Evolutionary conservation across 2,113 vertebrate genomes (phyloP).

Genomic region (Mormyrus lacerda): DNA sequence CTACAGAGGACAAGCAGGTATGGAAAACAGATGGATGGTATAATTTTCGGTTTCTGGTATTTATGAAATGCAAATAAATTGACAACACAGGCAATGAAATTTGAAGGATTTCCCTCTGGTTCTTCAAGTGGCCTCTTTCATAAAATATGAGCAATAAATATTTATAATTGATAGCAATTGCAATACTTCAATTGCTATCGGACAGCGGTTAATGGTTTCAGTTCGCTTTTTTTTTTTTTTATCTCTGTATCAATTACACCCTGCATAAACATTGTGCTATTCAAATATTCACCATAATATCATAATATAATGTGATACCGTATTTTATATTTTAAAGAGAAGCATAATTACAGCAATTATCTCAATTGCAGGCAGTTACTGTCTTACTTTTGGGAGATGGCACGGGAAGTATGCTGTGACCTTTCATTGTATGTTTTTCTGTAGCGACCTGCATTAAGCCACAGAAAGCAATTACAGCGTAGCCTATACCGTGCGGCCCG

Average conservation of each 20-base stretch:
- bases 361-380: neutral
- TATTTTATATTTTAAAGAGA: neutral
- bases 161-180: neutral
- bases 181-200: neutral
- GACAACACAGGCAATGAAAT: neutral
- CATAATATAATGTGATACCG: neutral
- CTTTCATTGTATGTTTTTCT: slow-evolving; percentile 9
- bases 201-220: neutral
- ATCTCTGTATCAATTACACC: neutral
- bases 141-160: neutral
- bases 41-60: neutral
- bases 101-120: neutral
- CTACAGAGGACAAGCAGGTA: neutral
- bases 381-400: neutral
- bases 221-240: neutral
- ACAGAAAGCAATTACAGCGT: neutral
- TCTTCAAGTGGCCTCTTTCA: neutral
- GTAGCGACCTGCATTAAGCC: slow-evolving; percentile 3
- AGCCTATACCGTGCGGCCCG: neutral
- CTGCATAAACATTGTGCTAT: neutral
- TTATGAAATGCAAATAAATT: neutral
- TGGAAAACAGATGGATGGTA: neutral
- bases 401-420: neutral
- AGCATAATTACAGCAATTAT: neutral
- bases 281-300: neutral